Evolutionary conservation across 2,113 vertebrate genomes (phyloP).

Genomic region (Pomatostomus ruficeps): DNA sequence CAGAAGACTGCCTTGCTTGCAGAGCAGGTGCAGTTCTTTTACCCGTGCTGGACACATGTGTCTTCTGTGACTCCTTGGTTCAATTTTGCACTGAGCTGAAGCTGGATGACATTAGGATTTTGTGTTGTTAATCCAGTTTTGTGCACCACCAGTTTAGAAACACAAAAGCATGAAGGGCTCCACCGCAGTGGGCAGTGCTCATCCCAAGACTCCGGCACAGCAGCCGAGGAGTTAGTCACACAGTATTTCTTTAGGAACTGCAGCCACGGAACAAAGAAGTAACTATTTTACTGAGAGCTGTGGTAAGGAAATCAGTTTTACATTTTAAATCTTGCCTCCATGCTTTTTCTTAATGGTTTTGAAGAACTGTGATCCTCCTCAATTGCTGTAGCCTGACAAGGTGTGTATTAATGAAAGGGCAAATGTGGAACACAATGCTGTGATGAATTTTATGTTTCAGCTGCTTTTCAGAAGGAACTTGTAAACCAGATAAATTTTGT

Average conservation of each 20-base stretch:
- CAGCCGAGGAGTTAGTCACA: not conserved
- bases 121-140: not conserved
- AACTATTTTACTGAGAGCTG: not conserved
- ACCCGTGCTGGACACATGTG: rapidly evolving
- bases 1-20: not conserved
- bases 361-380: not conserved
- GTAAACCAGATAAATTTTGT: slow-evolving; percentile 24
- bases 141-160: not conserved
- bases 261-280: not conserved
- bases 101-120: not conserved
- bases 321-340: not conserved
- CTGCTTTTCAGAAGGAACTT: not conserved
- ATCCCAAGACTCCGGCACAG: not conserved
- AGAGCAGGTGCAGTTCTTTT: not conserved
- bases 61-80: not conserved
- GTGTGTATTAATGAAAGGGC: not conserved
- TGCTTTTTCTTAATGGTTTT: not conserved
- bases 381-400: not conserved
- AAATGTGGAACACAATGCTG: not conserved
- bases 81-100: not conserved
- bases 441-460: slow-evolving; percentile 1
- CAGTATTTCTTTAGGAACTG: not conserved
- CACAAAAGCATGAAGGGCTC: rapidly evolving
- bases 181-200: not conserved
- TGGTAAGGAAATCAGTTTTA: not conserved